A percentile compares a stretch with the other conserved stretches of the same genome.
phyloP scores from a whole-genome alignment of 1,140 invertebrate species.

The Eriosoma lanigerum region DNA sequence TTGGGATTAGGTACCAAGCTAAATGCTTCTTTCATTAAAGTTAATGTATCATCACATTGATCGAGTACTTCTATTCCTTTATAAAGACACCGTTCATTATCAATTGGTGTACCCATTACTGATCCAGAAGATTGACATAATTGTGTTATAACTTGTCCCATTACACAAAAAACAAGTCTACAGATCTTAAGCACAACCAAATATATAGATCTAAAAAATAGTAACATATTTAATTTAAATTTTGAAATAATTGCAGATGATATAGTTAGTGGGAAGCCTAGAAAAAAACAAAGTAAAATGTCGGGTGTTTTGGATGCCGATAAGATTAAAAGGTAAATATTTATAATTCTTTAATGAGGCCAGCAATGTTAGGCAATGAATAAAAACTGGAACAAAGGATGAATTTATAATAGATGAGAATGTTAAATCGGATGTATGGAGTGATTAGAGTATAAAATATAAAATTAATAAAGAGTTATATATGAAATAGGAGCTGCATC shows the following conservation, averaged over 20 bases:
- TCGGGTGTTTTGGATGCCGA: no score
- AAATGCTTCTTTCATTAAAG: constrained; percentile 66
- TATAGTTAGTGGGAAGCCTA: no score
- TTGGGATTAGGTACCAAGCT: constrained; percentile 69
- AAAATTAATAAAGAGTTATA: no score
- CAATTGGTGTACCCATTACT: neutral
- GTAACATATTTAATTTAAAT: neutral
- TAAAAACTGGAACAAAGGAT: no score
- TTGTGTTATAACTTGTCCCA: constrained; percentile 70
- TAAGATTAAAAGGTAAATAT: no score
- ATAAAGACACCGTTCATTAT: neutral
- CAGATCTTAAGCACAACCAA: constrained; percentile 84
- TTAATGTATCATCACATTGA: constrained; percentile 29
- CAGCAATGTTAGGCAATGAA: no score
- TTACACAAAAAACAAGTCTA: constrained; percentile 84
- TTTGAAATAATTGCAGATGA: neutral
- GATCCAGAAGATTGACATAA: constrained; percentile 34
- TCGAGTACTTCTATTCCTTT: constrained; percentile 26
- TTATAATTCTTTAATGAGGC: no score
- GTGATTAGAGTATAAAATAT: no score
- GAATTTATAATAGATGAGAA: no score
- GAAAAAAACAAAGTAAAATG: no score
- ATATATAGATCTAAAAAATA: constrained; percentile 71
- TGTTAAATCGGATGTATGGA: no score
- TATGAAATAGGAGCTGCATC: no score